Evolutionary conservation across 1,140 invertebrate genomes (phyloP), one percentile per base, ranked within the genome.

Genomic region (Drosophila pachea): DNA sequence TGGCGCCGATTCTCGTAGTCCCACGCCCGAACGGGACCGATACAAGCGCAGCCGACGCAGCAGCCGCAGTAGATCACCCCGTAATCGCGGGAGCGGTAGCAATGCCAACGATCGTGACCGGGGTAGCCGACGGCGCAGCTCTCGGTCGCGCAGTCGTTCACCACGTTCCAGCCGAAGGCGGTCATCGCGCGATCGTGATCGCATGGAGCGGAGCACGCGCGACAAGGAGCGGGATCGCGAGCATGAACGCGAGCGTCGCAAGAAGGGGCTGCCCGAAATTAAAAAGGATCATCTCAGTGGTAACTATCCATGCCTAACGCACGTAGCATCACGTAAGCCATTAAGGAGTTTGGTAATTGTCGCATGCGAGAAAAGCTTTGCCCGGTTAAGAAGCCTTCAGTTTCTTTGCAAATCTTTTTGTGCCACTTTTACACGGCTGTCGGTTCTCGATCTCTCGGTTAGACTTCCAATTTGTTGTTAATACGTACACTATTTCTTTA

Each of bases 191-290:
- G 86, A 88, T 71, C 81, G 91, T 49, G 92, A 93, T n/a, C 90
- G 92, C 42, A 90, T 92, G 61, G 92, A 92, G 14, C 90, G 91
- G 47, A 90, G 90, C 61, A 92, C 92, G 11, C 92, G 92, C 74
- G 94, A 95, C 81, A 92, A 93, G 36, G 94, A 96, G 73, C 93
- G 94, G 50, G 95, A 97, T 75, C 92, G 93, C 4, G 95, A 96
- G 78, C 94, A 94, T 74, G 93, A 95, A 78, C 91, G 93, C 77
- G 95, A 96, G 87, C 90, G 97, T 47, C 93, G 94, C 74, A 97
- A 97, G 89, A 94, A 95, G 84, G 97, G 97, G 16, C 89, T 99
- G 45, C 97, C 97, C 7, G 92, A 95, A 0, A 93, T 97, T 43
- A 95, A 95, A 82, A 95, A 95, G 79, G 95, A 97, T 64, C 94